Evolutionary conservation across 2,888 invertebrate species (phyloP).

Genomic region (Plutella xylostella): DNA sequence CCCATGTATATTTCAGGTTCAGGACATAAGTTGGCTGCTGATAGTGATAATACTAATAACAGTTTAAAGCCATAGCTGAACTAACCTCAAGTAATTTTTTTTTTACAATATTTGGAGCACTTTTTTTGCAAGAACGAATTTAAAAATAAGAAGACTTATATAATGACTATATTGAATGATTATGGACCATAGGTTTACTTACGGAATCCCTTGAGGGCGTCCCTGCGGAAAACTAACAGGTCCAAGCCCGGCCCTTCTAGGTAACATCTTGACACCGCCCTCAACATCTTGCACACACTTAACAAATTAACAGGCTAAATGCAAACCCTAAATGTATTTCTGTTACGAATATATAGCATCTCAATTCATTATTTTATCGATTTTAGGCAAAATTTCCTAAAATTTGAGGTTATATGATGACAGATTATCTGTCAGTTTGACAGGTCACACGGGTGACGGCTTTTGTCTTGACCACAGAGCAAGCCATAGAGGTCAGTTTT

Average conservation of each 20-base stretch:
- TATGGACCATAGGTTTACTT: conserved; percentile 21
- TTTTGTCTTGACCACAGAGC: too few species aligned
- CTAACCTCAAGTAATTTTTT: neutral
- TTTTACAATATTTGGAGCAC: neutral
- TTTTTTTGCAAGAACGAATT: neutral
- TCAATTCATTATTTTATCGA: neutral
- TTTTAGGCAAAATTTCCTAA: neutral
- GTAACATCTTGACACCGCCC: conserved; percentile 38
- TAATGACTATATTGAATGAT: conserved; percentile 3
- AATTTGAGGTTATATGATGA: neutral
- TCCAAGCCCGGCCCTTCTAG: conserved; percentile 37
- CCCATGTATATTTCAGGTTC: too few species aligned
- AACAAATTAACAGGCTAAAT: neutral
- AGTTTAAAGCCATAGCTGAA: neutral
- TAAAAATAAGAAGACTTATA: conserved; percentile 1
- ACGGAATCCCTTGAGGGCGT: conserved; percentile 40
- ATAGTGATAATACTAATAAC: neutral
- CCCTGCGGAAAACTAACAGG: conserved; percentile 29
- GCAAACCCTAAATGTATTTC: neutral
- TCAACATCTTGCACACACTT: conserved; percentile 27
- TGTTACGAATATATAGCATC: neutral
- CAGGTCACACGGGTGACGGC: too few species aligned
- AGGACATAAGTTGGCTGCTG: neutral
- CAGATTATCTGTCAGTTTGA: neutral
- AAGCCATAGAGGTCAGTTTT: too few species aligned